Percentiles rank a stretch among this genome's conserved stretches.
These are phyloP conservation scores for Sparidentex hasta DNA, from an alignment of 2,797 vertebrate species.

Conservation along the genomic window DNA sequence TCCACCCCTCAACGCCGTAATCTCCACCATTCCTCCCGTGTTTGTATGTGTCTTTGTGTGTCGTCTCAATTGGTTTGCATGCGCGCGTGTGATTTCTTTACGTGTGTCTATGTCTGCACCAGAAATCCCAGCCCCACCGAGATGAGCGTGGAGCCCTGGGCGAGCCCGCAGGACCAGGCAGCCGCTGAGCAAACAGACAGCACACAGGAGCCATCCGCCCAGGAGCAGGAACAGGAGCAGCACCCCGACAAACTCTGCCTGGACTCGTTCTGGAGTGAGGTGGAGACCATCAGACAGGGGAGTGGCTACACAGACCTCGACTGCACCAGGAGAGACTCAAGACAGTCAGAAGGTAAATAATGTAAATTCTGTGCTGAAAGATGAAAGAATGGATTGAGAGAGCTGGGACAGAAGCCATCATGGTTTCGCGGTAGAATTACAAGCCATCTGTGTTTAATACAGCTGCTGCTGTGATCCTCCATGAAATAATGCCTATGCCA, in stretches of 20 bases:
- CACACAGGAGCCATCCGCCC: slow-evolving; percentile 50
- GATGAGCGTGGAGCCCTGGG: slow-evolving; percentile 87
- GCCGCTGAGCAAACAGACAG: slow-evolving; percentile 73
- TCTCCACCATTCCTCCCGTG: slow-evolving; percentile 41
- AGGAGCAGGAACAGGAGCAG: slow-evolving; percentile 82
- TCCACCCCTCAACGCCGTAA: slow-evolving; percentile 28
- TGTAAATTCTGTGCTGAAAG: slow-evolving; percentile 2
- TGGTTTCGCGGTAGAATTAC: neutral
- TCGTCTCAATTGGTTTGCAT: slow-evolving; percentile 68
- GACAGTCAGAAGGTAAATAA: slow-evolving; percentile 88
- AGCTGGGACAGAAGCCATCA: neutral
- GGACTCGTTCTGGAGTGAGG: slow-evolving; percentile 93
- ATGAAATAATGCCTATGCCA: slow-evolving; percentile 52
- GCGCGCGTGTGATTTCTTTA: slow-evolving; percentile 79
- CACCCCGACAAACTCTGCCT: slow-evolving; percentile 87
- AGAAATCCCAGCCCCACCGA: slow-evolving; percentile 86
- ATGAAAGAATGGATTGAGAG: neutral
- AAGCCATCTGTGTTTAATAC: neutral
- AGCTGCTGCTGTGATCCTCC: slow-evolving; percentile 27
- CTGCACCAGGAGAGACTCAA: slow-evolving; percentile 84
- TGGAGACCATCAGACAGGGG: slow-evolving; percentile 90
- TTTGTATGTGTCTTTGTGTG: slow-evolving; percentile 66
- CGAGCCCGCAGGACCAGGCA: slow-evolving; percentile 79
- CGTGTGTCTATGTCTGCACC: slow-evolving; percentile 78
- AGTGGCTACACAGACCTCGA: slow-evolving; percentile 85